Conservation (phyloP, 1,140 invertebrate species). For the Medauroidea extradentata region DNA sequence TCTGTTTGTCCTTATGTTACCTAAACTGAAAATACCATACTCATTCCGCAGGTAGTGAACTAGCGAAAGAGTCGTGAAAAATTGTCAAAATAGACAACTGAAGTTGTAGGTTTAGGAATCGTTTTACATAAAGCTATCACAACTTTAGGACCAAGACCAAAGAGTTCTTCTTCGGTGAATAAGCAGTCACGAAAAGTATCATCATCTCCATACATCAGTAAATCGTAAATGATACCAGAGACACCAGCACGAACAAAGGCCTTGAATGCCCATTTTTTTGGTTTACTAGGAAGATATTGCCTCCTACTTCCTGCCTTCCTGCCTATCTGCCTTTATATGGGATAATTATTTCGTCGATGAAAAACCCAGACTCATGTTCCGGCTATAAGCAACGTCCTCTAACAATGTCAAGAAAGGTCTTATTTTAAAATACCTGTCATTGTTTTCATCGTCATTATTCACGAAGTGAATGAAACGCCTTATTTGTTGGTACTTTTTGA, state of each 20-base stretch:
- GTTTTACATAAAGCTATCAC: slow-evolving; percentile 3
- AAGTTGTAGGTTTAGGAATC: background rate
- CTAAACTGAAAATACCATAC: background rate
- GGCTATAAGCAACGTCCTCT: slow-evolving; percentile 27
- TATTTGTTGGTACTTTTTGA: no score
- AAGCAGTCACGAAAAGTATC: slow-evolving; percentile 2
- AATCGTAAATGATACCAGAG: slow-evolving; percentile 23
- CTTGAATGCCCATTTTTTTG: slow-evolving; percentile 32
- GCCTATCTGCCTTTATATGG: slow-evolving; percentile 29
- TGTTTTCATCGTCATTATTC: no score
- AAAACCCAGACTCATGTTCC: slow-evolving; percentile 34
- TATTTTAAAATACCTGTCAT: slow-evolving; percentile 15
- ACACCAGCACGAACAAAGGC: slow-evolving; percentile 18
- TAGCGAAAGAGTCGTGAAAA: background rate
- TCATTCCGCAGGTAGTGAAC: background rate
- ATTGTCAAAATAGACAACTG: slow-evolving; percentile 5
- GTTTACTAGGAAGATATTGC: slow-evolving; percentile 32
- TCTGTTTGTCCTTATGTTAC: background rate
- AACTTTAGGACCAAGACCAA: background rate
- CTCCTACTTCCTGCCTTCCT: slow-evolving; percentile 13
- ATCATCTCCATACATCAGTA: slow-evolving; percentile 21
- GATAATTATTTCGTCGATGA: slow-evolving; percentile 34
- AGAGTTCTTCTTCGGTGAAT: background rate
- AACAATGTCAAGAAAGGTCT: slow-evolving; percentile 8
- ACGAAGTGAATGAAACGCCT: no score